Base-by-base conservation (phyloP, 2,797 vertebrate genomes). In the Coregonus ussuriensis region DNA sequence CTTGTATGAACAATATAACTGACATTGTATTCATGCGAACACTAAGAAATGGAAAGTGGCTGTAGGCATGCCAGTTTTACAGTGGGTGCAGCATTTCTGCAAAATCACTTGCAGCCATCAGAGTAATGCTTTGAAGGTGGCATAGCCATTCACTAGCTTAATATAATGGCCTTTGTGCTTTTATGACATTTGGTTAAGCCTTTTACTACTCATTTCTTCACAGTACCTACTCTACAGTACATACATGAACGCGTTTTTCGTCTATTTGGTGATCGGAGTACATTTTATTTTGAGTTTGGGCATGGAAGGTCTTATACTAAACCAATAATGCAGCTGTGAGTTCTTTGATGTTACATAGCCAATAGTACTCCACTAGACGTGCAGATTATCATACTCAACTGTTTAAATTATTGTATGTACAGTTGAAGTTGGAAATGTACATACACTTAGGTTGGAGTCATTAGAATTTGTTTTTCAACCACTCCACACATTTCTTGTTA, bases 111-210 rank as follows among this genome's bases (percentile, higher is more conserved):
- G 74, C 77, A 88, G 77, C 47, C 7, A 35, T 83, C 18, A 65
- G 63, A 70, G 54, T 13, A 77, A 82, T 71, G 73, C 82, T 78
- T 81, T 75, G 78, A 85, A 84, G 85, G 80, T 83, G 88, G 80
- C 80, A 78, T 15, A 74, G 78, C 72, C 67, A 3, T 15, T 47
- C 75, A 76, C 71, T 47, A 70, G 6, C 47, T 53, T 13, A 14
- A 52, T 47, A 47, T 47, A 47, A 47, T 47, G 41, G 81, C 74
- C 70, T 85, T 25, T 82, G 77, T 84, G 77, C 68, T 85, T 88
- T 85, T 84, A 82, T 84, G 79, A 74, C 5, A 77, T 76, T 76
- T 82, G 77, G 41, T 9, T 47, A 47, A 47, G 9, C 51, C 11
- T 18, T 67, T 25, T 25, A 25, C 25, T 37, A 31, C 31, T 4